phyloP scores from a whole-genome alignment of 2,113 vertebrate species.

The Triplophysa tibetana region DNA sequence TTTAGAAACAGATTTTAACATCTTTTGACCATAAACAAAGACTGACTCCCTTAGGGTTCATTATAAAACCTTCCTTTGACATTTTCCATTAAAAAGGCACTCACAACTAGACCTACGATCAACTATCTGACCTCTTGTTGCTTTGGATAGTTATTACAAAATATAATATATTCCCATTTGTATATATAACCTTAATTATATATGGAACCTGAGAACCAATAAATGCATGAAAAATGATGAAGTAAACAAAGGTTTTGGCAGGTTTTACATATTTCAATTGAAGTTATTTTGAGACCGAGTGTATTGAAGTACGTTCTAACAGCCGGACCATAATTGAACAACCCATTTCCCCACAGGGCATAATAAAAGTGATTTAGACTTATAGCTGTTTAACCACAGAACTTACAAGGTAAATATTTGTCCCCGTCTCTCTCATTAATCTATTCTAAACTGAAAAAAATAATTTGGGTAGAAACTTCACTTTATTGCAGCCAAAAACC shows the following conservation, averaged over 20 bases:
- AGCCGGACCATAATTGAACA: constrained; percentile 22
- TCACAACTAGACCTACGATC: not conserved
- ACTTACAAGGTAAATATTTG: not conserved
- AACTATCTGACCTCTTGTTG: constrained; percentile 7
- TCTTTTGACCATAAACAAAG: not conserved
- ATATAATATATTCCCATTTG: not conserved
- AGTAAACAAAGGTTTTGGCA: not conserved
- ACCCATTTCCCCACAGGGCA: not conserved
- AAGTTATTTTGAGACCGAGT: not conserved
- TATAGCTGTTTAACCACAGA: constrained; percentile 17
- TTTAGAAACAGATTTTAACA: constrained; percentile 9
- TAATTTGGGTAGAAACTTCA: too few species aligned
- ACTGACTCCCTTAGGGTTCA: not conserved
- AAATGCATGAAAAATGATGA: constrained; percentile 5
- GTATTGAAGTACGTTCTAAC: not conserved
- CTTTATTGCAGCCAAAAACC: too few species aligned
- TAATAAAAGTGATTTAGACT: constrained; percentile 12
- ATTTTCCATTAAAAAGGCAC: constrained; percentile 24
- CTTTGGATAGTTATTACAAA: not conserved
- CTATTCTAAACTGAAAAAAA: too few species aligned
- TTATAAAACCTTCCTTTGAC: constrained; percentile 15
- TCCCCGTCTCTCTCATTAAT: not conserved
- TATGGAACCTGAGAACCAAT: not conserved
- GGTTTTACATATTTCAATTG: not conserved
- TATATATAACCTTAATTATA: not conserved